phyloP scores from a whole-genome alignment of 1,140 invertebrate genomes.

The Ceratina australensis region DNA sequence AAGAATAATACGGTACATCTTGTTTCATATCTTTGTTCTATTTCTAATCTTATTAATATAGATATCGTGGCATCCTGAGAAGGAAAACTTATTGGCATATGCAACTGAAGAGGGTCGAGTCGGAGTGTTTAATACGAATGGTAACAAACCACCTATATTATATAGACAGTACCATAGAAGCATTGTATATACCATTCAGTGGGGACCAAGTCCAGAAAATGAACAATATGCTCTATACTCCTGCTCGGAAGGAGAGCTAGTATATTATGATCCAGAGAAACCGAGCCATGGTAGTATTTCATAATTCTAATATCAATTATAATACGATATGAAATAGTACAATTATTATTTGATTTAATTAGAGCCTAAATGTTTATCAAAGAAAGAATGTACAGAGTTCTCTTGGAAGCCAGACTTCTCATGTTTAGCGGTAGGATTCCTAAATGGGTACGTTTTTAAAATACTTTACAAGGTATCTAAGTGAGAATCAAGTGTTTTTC shows the following conservation, averaged over 20 bases:
- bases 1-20: neutral
- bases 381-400: conserved; percentile 79
- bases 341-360: conserved; percentile 42
- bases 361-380: conserved; percentile 63
- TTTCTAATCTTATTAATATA: conserved; percentile 49
- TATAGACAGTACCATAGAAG: conserved; percentile 74
- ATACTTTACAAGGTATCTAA: neutral
- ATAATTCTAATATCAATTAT: conserved; percentile 1
- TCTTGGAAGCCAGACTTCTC: conserved; percentile 83
- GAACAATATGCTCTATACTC: conserved; percentile 77
- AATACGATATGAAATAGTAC: conserved; percentile 13
- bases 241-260: conserved; percentile 78
- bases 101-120: conserved; percentile 87
- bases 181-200: conserved; percentile 74
- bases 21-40: neutral
- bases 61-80: conserved; percentile 88
- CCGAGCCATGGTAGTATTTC: conserved; percentile 74
- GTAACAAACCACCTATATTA: conserved; percentile 72
- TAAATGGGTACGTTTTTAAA: conserved; percentile 79
- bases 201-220: conserved; percentile 74
- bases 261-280: conserved; percentile 77
- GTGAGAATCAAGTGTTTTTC: conserved; percentile 17
- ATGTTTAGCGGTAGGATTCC: conserved; percentile 82
- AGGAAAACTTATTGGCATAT: conserved; percentile 87
- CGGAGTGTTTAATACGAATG: conserved; percentile 79